Base-by-base conservation (phyloP, 2,797 vertebrate genomes). In the Micropoecilia bifurca region DNA sequence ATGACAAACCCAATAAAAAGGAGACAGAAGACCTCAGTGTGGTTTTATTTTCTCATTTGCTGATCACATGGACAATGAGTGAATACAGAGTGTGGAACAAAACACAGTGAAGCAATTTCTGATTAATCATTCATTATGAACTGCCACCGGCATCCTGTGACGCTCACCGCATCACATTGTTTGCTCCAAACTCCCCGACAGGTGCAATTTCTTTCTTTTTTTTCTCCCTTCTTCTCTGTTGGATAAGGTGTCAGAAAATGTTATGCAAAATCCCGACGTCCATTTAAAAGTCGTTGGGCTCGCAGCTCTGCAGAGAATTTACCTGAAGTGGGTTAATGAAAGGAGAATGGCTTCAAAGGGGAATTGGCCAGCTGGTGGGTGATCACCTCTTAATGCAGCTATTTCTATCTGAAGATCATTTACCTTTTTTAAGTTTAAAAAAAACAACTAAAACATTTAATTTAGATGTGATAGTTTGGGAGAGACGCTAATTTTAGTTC, bases 321-420 rank as follows among this genome's bases (percentile, higher is more conserved):
- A 73, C 71, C 84, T 84, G 48, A 83, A 88, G 80, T 83, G 74
- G 77, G 77, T 83, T 87, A 83, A 84, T 72, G 78, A 87, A 85
- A 88, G 73, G 39, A 50, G 76, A 87, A 85, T 68, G 39, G 77
- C 88, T 92, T 88, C 83, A 84, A 90, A 86, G 80, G 46, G 50
- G 86, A 46, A 82, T 18, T 36, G 78, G 81, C 57, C 75, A 50
- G 72, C 80, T 77, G 76, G 59, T 74, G 61, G 45, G 85, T 33
- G 79, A 69, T 71, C 73, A 18, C 71, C 12, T 76, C 50, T 80
- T 50, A 68, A 39, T 41, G 46, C 6, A 66, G 46, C 80, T 88
- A 88, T 86, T 81, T 92, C 84, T 80, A 91, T 73, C 82, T 78
- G 83, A 55, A 77, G 76, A 85, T 89, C 83, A 86, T 79, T 88